Evolutionary conservation across 1,140 invertebrate genomes (phyloP), one percentile per base, ranked within the genome.

Genomic region (Megalonaias nervosa): DNA sequence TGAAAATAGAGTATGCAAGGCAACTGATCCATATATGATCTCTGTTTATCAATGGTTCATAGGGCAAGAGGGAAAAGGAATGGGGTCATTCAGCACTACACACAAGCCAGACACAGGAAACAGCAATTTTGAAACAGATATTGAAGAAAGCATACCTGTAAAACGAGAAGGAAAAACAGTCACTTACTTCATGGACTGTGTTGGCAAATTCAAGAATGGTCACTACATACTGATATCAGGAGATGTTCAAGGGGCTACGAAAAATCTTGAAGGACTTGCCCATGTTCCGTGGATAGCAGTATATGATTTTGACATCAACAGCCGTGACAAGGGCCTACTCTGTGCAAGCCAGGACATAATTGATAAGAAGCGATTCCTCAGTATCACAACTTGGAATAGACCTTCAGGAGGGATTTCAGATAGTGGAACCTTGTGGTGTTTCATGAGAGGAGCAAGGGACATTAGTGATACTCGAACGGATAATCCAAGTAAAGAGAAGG

Each of bases 371-470:
- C 58, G 81, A 11, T 75, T 76, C 59, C 67, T 84, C 14, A 65
- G 71, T 71, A 75, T 86, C 13, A 74, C 65, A 13, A 79, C 74
- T 26, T 86, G 82, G 83, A 76, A 59, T 38, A 75, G 77, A 21
- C 64, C 71, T 2, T 64, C 78, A 71, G 58, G 67, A n/a, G 60
- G 68, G 21, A 70, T 82, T 11, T 72, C 80, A 26, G 81, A 84
- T 67, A 79, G 75, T 61, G 75, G 75, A n/a, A 83, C 84, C 14
- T 68, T 70, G 56, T 86, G 84, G 84, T 82, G 79, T 67, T 82
- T 81, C 72, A 56, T 84, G 3, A 69, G 83, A 62, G 84, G 84
- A 11, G 60, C 74, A 48, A 61, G 77, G 66, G 84, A 84, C 58
- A 61, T 77, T 69, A 77, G 74, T 23, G 79, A 77, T 5, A 80